phyloP scores from a whole-genome alignment of 1,140 invertebrate genomes.

The Oryctes rhinoceros region DNA sequence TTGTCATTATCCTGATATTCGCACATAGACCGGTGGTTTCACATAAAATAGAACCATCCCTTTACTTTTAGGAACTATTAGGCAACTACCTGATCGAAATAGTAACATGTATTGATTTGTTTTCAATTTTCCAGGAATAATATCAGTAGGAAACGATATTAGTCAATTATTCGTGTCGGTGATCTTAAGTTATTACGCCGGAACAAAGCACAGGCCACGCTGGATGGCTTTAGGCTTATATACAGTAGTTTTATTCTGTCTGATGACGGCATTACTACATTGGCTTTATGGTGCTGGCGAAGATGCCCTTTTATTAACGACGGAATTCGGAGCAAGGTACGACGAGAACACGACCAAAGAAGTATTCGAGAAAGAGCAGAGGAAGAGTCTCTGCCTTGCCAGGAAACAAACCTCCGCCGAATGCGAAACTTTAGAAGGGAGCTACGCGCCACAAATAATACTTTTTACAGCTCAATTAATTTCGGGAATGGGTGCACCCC shows the following conservation, averaged over 20 bases:
- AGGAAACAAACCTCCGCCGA: slow-evolving; percentile 55
- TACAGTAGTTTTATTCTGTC: slow-evolving; percentile 74
- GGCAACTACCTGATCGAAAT: neutral
- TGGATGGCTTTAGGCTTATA: slow-evolving; percentile 78
- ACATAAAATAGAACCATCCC: neutral
- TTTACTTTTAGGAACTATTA: neutral
- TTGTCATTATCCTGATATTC: neutral
- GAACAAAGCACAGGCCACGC: slow-evolving; percentile 72
- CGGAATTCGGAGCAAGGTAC: slow-evolving; percentile 66
- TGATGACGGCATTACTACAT: slow-evolving; percentile 76
- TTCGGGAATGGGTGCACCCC: slow-evolving; percentile 71
- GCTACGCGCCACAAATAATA: slow-evolving; percentile 68
- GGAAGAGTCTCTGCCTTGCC: slow-evolving; percentile 59
- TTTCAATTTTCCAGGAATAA: slow-evolving; percentile 65
- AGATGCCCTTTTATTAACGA: slow-evolving; percentile 71
- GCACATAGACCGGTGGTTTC: neutral
- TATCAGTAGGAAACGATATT: slow-evolving; percentile 76
- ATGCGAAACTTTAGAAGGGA: slow-evolving; percentile 67
- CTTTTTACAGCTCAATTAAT: slow-evolving; percentile 73
- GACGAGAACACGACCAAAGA: slow-evolving; percentile 59
- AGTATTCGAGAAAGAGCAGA: slow-evolving; percentile 57
- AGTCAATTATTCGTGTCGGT: slow-evolving; percentile 68
- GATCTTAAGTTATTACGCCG: slow-evolving; percentile 74
- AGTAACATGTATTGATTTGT: neutral
- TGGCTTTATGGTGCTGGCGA: slow-evolving; percentile 77